Conservation (phyloP, 2,888 invertebrate species). For the Amaurobius ferox region DNA sequence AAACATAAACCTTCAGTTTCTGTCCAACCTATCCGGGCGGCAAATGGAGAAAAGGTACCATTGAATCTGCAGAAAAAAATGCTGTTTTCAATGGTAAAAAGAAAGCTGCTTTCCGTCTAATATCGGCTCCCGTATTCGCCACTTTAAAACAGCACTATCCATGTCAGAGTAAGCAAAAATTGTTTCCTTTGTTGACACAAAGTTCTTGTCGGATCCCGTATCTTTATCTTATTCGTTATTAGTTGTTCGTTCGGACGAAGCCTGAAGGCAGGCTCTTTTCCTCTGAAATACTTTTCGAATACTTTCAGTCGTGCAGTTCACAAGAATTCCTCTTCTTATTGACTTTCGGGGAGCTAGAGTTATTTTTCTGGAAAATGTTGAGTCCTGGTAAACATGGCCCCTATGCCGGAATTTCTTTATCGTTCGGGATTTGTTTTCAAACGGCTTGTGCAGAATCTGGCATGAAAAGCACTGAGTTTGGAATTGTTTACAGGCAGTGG, state of each 20-base stretch:
- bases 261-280: constrained; percentile 39
- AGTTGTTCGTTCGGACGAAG: constrained; percentile 32
- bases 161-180: constrained; percentile 37
- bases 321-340: constrained; percentile 33
- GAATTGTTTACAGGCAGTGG: too few relatives aligned
- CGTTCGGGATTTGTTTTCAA: not conserved
- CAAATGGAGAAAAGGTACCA: not conserved
- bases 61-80: not conserved
- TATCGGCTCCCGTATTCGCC: not conserved
- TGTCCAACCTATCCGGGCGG: not conserved
- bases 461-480: too few relatives aligned
- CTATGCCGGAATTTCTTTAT: constrained; percentile 40
- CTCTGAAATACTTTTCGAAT: constrained; percentile 46
- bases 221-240: constrained; percentile 61
- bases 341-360: constrained; percentile 40
- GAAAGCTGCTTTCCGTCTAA: not conserved
- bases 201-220: constrained; percentile 37
- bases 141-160: not conserved
- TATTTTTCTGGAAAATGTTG: constrained; percentile 6
- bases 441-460: too few relatives aligned
- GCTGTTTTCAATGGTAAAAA: not conserved
- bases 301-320: constrained; percentile 15
- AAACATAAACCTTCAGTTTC: not conserved
- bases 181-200: constrained; percentile 67
- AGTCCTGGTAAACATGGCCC: constrained; percentile 48